Evolutionary conservation across 2,888 invertebrate species (phyloP).

Genomic region (Prionchulus punctatus): DNA sequence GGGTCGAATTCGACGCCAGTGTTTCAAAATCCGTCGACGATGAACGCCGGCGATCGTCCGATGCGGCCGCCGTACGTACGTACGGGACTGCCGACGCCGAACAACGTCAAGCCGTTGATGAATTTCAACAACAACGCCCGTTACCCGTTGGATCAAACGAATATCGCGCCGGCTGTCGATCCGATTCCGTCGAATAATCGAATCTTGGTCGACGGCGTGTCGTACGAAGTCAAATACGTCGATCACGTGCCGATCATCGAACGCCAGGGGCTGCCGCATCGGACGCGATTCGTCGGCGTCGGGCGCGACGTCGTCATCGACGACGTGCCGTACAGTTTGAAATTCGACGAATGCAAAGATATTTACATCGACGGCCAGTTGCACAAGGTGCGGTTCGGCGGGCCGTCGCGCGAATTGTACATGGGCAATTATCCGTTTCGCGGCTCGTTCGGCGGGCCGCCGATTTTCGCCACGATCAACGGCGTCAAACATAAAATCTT

Average conservation of each 20-base stretch:
- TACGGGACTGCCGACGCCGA: neutral
- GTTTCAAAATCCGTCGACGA: too few species aligned
- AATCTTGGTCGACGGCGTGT: neutral
- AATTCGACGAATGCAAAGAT: slow-evolving; percentile 22
- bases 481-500: slow-evolving; percentile 59
- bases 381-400: slow-evolving; percentile 62
- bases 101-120: neutral
- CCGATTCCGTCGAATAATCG: neutral
- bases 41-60: neutral
- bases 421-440: slow-evolving; percentile 74
- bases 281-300: neutral
- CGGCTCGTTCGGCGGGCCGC: slow-evolving; percentile 75
- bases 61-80: slow-evolving; percentile 3
- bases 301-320: slow-evolving; percentile 26
- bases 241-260: neutral
- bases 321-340: slow-evolving; percentile 19
- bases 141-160: neutral
- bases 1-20: too few species aligned
- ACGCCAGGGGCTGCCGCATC: neutral
- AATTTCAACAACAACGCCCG: neutral
- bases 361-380: slow-evolving; percentile 33
- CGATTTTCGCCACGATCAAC: slow-evolving; percentile 60
- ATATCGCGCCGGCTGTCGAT: neutral
- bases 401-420: slow-evolving; percentile 73
- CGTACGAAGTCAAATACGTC: neutral